These are phyloP conservation scores for Linhomoeus sp. DNA, from an alignment of 2,888 invertebrate genomes.

Conservation along the genomic window DNA sequence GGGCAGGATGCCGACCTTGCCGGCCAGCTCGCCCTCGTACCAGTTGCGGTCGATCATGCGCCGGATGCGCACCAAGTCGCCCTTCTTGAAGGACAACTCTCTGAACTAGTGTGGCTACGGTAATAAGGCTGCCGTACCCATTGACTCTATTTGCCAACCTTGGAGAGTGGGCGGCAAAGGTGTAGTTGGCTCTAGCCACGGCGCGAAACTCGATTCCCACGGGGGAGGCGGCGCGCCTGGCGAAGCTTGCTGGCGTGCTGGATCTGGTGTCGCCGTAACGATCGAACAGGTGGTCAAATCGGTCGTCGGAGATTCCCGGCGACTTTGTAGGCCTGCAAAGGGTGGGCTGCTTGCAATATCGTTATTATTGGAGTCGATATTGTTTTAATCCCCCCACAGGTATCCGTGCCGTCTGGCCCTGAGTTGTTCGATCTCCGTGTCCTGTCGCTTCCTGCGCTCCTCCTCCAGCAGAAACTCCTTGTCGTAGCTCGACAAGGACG, in stretches of 20 bases:
- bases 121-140: too few relatives aligned
- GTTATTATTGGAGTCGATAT: not conserved
- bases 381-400: not conserved
- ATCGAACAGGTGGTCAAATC: not conserved
- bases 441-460: conserved; percentile 2
- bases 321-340: not conserved
- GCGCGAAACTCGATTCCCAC: conserved; percentile 43
- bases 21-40: conserved; percentile 89
- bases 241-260: not conserved
- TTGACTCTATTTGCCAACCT: conserved; percentile 36
- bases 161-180: conserved; percentile 57
- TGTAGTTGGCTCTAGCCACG: conserved; percentile 67
- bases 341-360: too few relatives aligned
- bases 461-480: conserved; percentile 2
- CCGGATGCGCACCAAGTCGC: conserved; percentile 69
- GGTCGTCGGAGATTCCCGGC: not conserved
- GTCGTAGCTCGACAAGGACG: too few relatives aligned
- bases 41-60: conserved; percentile 83
- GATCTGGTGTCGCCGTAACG: not conserved
- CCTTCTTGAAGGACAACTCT: conserved; percentile 77
- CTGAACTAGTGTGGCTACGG: conserved; percentile 35
- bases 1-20: conserved; percentile 76
- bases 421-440: conserved; percentile 2
- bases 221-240: not conserved
- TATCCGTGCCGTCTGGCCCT: conserved; percentile 5